A percentile compares a stretch with the other conserved stretches of the same genome.
These are phyloP conservation scores for Dicerorhinus sumatrensis DNA, from an alignment of 2,113 vertebrate species.

Conservation along the genomic window DNA sequence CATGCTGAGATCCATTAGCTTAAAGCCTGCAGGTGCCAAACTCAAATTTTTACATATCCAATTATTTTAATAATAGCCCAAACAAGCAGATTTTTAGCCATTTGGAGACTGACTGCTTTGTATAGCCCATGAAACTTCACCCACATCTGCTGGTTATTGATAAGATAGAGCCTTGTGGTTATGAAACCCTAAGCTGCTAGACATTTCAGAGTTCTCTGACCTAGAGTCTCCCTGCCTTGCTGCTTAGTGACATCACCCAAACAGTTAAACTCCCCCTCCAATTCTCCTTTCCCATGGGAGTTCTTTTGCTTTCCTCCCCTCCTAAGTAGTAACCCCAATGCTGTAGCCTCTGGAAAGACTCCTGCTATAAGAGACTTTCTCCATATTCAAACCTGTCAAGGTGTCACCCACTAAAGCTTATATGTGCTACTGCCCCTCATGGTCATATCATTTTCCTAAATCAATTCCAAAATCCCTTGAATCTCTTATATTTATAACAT, in stretches of 20 bases:
- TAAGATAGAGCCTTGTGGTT: neutral
- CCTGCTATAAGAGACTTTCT: neutral
- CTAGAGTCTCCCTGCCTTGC: neutral
- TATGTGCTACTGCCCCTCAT: neutral
- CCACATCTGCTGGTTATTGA: neutral
- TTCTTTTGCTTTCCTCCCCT: neutral
- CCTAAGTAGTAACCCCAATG: neutral
- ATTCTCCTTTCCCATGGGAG: neutral
- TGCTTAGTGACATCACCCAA: neutral
- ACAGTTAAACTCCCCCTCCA: neutral
- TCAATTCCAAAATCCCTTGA: neutral
- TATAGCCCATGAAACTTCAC: neutral
- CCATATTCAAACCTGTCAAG: neutral
- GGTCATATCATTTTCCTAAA: neutral
- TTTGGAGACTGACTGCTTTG: slow-evolving; percentile 12
- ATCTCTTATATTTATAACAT: neutral
- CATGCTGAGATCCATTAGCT: neutral
- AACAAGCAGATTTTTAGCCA: neutral
- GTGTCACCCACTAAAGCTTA: neutral
- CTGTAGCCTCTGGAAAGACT: neutral
- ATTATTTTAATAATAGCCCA: neutral
- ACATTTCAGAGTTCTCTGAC: neutral
- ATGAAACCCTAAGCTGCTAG: neutral
- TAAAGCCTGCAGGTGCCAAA: neutral
- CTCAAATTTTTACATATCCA: neutral